Base-by-base conservation (phyloP, 1,140 invertebrate genomes). In the Euwallacea similis region DNA sequence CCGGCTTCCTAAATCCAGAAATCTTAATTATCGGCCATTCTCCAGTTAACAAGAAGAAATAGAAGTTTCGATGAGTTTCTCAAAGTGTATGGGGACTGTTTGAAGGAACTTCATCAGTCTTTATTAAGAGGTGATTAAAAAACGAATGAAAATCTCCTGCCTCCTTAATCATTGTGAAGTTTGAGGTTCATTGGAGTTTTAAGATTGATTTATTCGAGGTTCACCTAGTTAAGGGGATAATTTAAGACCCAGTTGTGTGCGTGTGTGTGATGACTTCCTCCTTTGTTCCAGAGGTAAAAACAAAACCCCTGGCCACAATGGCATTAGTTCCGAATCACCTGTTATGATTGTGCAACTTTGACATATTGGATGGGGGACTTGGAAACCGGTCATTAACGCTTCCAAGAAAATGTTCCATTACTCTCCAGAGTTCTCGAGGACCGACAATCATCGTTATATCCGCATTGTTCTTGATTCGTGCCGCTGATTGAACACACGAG, bases 361-460 rank as follows among this genome's bases (percentile, higher is more conserved):
- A 77, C 76, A 74, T 75, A 77, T 77, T 76, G 69, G 76, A 75
- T 75, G 55, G 72, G 71, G 73, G 72, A 61, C 60, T 16, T 56
- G 58, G 76, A 75, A 73, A 73, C 64, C 73, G 76, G 73, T 77
- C 76, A 78, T 78, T 78, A 78, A 77, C 76, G 74, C 76, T 64
- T 65, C 76, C 76, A 76, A 76, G 75, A 75, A 77, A 77, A 78
- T 74, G 75, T 75, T 76, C 75, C 77, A 77, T 76, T 75, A 78
- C 76, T 77, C 71, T 76, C 61, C 41, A 72, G 76, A 68, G 76
- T 65, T 63, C 77, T 78, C 72, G 61, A 77, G 70, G 75, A 73
- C 76, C 76, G 72, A 77, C 76, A 78, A 78, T 78, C 77, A 78
- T 78, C 77, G 76, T 78, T 78, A 78, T 74, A 78, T 76, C 74